Percentiles rank a stretch among this genome's conserved stretches.
phyloP scores from a whole-genome alignment of 2,113 vertebrate species.

The Hemichromis elongatus region DNA sequence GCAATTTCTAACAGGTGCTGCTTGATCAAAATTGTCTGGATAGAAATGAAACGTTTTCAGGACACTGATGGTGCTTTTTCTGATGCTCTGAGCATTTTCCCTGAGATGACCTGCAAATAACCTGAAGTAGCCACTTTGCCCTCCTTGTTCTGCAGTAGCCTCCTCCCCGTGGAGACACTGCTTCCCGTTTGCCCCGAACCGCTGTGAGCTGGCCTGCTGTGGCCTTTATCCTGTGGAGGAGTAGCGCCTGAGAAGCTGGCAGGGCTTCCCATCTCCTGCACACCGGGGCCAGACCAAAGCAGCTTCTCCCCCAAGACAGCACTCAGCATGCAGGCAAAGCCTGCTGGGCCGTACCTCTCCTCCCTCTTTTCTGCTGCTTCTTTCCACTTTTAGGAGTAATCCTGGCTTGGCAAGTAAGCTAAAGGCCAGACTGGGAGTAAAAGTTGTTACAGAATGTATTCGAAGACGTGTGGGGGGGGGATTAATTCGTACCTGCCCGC shows the following conservation, averaged over 20 bases:
- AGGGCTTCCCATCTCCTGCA: slow-evolving; percentile 10
- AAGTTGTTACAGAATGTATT: slow-evolving; percentile 2
- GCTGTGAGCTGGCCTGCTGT: slow-evolving; percentile 29
- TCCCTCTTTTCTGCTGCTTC: not conserved
- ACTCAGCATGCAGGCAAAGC: not conserved
- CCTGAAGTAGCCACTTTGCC: not conserved
- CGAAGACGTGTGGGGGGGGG: not conserved
- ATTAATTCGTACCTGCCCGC: slow-evolving; percentile 19
- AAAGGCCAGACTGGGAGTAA: not conserved
- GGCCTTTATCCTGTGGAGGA: slow-evolving; percentile 26
- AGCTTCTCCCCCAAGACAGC: not conserved
- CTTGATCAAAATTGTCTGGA: not conserved
- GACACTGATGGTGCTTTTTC: not conserved
- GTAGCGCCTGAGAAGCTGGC: not conserved
- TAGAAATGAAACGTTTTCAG: not conserved
- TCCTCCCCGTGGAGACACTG: not conserved
- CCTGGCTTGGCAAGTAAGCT: not conserved
- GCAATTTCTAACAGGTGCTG: not conserved
- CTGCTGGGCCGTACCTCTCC: not conserved
- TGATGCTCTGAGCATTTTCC: not conserved
- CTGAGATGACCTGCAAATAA: not conserved
- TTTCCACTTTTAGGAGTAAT: slow-evolving; percentile 4
- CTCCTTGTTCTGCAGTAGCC: not conserved
- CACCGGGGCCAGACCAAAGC: not conserved
- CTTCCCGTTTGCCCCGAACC: not conserved